Percentiles rank a stretch among this genome's conserved stretches.
These are phyloP conservation scores for Manduca sexta DNA, from an alignment of 1,140 invertebrate species.

Conservation along the genomic window DNA sequence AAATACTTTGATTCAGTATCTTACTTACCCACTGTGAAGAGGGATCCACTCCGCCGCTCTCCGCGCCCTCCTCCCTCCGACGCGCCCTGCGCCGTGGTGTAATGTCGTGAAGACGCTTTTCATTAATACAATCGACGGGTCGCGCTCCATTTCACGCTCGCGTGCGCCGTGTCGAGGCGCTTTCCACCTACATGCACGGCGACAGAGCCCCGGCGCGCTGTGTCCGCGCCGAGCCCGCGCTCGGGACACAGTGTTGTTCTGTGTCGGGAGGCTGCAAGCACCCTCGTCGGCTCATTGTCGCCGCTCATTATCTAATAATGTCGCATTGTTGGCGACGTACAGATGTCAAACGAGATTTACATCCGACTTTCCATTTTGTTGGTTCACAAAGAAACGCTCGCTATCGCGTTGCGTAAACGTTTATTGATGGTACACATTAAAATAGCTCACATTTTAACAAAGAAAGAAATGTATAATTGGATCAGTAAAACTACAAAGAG, in stretches of 20 bases:
- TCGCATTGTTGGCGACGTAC: constrained; percentile 8
- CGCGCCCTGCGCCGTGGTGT: background rate
- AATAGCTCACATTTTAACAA: too few species aligned
- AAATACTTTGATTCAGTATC: too few species aligned
- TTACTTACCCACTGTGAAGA: too few species aligned
- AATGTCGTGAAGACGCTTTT: constrained; percentile 34
- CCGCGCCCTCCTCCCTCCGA: constrained; percentile 14
- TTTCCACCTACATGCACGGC: constrained; percentile 2
- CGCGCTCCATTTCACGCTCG: constrained; percentile 16
- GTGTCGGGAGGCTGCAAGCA: too few species aligned
- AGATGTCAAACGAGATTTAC: too few species aligned
- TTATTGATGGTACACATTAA: too few species aligned
- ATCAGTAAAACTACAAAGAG: too few species aligned
- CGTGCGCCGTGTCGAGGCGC: background rate
- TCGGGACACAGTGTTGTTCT: background rate
- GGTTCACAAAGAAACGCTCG: background rate
- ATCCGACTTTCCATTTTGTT: too few species aligned
- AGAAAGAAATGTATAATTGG: too few species aligned
- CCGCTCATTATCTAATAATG: constrained; percentile 19
- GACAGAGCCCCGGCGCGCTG: background rate
- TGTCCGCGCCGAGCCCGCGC: background rate
- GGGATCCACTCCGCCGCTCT: too few species aligned
- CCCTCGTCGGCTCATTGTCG: constrained; percentile 3
- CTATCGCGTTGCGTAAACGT: constrained; percentile 1
- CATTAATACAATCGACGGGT: constrained; percentile 37